Percentiles rank a stretch among this genome's conserved stretches.
phyloP scores from a whole-genome alignment of 2,888 invertebrate species.

The Acronicta psi region DNA sequence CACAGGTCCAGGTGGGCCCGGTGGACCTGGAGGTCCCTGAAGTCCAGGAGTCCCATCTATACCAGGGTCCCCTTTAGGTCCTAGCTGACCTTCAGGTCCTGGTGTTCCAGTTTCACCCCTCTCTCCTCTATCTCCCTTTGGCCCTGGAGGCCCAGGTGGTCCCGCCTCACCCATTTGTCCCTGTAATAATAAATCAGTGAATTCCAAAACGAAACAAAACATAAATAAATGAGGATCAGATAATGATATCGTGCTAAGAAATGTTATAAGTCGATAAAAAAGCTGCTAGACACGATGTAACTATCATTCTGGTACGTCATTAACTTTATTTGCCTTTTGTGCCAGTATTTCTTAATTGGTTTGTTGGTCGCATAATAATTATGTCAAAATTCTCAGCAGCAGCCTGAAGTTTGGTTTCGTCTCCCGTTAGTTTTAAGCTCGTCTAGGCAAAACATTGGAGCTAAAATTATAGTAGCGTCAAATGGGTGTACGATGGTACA shows the following conservation, averaged over 20 bases:
- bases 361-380: too few species aligned
- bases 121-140: conserved; percentile 92
- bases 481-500: too few species aligned
- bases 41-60: conserved; percentile 91
- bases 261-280: conserved; percentile 34
- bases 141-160: conserved; percentile 90
- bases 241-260: conserved; percentile 34
- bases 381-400: too few species aligned
- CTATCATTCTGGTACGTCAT: conserved; percentile 23
- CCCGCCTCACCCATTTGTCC: conserved; percentile 92
- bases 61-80: conserved; percentile 94
- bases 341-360: neutral
- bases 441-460: too few species aligned
- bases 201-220: conserved; percentile 19
- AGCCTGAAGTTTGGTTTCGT: too few species aligned
- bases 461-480: too few species aligned
- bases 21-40: conserved; percentile 91
- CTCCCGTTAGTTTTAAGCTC: too few species aligned
- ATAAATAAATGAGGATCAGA: conserved; percentile 39
- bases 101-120: conserved; percentile 90
- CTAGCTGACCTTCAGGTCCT: conserved; percentile 92
- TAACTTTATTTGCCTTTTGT: conserved; percentile 14
- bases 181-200: conserved; percentile 67
- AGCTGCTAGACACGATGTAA: conserved; percentile 21
- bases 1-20: conserved; percentile 87